Base-by-base conservation (phyloP, 1,140 invertebrate species). In the Bursaphelenchus mucronatus region DNA sequence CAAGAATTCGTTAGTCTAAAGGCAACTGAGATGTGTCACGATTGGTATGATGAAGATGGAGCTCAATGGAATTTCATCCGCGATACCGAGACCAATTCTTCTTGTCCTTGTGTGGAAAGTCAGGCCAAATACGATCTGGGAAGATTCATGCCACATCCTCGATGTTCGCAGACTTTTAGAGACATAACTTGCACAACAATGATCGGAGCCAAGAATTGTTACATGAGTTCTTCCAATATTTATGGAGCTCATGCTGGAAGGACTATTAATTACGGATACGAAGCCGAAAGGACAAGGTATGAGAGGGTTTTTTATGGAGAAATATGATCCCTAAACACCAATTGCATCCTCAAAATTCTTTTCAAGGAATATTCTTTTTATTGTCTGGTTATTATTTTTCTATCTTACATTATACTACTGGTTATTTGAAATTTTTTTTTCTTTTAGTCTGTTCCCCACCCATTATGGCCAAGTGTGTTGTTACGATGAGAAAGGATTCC, bases 401-500 rank as follows among this genome's bases (percentile, higher is more conserved):
- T 56, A 41, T 30, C 55, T 63, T 8, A 63, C 15, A 8, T 30
- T 52, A 45, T 15, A 45, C 9, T 55, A 6, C 45, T 63, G 6
- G 39, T 3, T 19, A 0, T 44, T 57, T 30, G 1, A 17, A 15
- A n/a, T 61, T 46, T 51, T 46, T 21, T 21, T 45, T 51, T 30
- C 13, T 68, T 78, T 43, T 49, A 79, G 77, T 61, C 71, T 72
- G 13, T 78, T 81, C 61, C 70, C 78, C 30, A 80, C 78, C 45
- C 78, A 80, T 54, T 80, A 80, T 61, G 78, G 78, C 17, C 78
- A 80, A 76, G 78, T 80, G 19, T 80, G 78, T 58, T 80, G 78
- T 53, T 80, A 80, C 50, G 78, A 80, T 57, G 79, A 77, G 59
- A 64, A 76, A 54, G 78, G 78, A 49, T 76, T 71, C 56, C 63